Percentiles rank a stretch among this genome's conserved stretches.
Evolutionary conservation across 2,113 vertebrate genomes (phyloP).

Genomic region (Vulpes lagopus): DNA sequence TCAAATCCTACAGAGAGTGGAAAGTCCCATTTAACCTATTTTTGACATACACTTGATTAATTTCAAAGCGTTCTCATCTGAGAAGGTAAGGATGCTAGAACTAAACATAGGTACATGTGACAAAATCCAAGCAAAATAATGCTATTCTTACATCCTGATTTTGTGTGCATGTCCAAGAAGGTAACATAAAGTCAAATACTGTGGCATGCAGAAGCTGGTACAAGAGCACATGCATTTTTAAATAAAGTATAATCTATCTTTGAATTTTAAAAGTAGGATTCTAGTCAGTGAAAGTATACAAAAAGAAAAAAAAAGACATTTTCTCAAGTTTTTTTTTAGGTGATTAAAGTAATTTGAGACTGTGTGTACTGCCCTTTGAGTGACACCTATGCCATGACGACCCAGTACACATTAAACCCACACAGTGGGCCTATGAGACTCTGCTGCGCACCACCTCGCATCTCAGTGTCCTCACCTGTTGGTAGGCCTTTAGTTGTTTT

Average conservation of each 20-base stretch:
- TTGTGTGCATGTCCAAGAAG: background rate
- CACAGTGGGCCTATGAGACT: no score
- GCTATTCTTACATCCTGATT: background rate
- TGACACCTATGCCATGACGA: background rate
- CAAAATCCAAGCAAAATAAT: background rate
- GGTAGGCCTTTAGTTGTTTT: no score
- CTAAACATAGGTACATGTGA: background rate
- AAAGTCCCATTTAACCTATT: background rate
- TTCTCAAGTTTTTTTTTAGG: background rate
- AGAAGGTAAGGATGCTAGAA: background rate
- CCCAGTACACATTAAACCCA: background rate
- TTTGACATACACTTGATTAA: background rate
- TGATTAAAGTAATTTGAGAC: background rate
- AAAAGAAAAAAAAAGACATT: background rate
- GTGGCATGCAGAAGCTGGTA: background rate
- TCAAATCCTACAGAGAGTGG: background rate
- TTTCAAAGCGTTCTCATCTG: background rate
- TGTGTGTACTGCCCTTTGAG: background rate
- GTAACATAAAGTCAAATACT: background rate
- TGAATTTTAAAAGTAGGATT: background rate
- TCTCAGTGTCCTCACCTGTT: background rate
- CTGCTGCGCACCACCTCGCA: background rate
- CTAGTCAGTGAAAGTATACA: background rate
- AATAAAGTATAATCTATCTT: background rate
- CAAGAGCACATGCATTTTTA: background rate